Conservation (phyloP, 2,797 vertebrate species). For the Falco naumanni region DNA sequence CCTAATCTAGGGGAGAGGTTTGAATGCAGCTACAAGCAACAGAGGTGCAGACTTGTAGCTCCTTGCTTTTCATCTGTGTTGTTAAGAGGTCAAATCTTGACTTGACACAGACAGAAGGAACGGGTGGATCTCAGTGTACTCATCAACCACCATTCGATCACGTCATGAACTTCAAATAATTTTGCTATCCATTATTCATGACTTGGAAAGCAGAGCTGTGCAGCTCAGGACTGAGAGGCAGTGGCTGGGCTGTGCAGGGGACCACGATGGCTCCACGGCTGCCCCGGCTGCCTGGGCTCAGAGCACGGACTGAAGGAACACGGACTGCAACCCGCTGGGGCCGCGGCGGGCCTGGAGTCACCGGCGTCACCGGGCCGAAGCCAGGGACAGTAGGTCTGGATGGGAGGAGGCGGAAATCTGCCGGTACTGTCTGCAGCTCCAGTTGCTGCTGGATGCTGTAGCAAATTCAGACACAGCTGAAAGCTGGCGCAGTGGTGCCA, state of each 20-base stretch:
- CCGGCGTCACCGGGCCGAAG: not conserved
- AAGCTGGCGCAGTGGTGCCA: not conserved
- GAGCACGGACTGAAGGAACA: not conserved
- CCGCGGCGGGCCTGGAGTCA: not conserved
- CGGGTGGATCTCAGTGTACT: not conserved
- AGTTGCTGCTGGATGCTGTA: not conserved
- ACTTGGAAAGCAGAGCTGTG: not conserved
- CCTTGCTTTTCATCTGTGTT: not conserved
- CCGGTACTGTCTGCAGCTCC: not conserved
- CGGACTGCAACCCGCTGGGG: not conserved
- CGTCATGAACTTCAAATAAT: not conserved
- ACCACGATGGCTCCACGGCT: rapidly evolving
- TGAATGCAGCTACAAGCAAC: not conserved
- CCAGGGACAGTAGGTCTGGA: not conserved
- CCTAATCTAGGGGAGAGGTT: not conserved
- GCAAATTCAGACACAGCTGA: not conserved
- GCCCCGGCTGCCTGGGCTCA: not conserved
- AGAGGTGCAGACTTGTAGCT: not conserved
- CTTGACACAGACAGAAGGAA: not conserved
- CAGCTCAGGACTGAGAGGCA: not conserved
- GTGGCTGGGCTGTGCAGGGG: not conserved
- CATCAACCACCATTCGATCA: not conserved
- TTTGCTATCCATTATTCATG: not conserved
- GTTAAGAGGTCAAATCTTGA: not conserved
- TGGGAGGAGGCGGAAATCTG: not conserved